Evolutionary conservation across 2,113 vertebrate species (phyloP).

Genomic region (Phoenicopterus ruber): DNA sequence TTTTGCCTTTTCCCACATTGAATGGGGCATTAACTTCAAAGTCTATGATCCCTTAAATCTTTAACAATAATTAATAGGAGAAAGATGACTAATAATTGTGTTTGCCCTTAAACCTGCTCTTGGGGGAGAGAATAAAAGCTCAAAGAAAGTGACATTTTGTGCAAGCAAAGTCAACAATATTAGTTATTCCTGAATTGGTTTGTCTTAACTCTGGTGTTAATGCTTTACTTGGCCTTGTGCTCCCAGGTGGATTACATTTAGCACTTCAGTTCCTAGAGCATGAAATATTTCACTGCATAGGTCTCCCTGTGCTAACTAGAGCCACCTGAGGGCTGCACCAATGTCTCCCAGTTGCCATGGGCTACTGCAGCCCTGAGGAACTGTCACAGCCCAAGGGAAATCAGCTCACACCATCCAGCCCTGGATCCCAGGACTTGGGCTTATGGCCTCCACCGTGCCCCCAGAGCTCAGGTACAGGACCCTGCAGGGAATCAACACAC

Average conservation of each 20-base stretch:
- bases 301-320: neutral
- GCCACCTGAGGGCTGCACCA: neutral
- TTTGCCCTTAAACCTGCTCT: constrained; percentile 49
- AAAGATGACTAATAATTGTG: constrained; percentile 76
- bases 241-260: constrained; percentile 14
- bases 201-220: constrained; percentile 67
- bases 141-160: constrained; percentile 54
- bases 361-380: neutral
- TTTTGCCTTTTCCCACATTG: constrained; percentile 76
- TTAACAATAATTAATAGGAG: constrained; percentile 80
- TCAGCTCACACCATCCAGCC: neutral
- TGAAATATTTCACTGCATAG: neutral
- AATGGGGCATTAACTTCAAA: constrained; percentile 74
- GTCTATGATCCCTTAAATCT: constrained; percentile 81
- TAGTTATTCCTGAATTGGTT: constrained; percentile 55
- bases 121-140: constrained; percentile 1
- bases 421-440: neutral
- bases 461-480: neutral
- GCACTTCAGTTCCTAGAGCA: constrained; percentile 23
- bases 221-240: constrained; percentile 69
- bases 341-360: neutral
- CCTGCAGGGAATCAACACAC: neutral
- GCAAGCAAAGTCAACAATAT: constrained; percentile 49
- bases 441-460: neutral
- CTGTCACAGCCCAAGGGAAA: neutral